Evolutionary conservation across 2,888 invertebrate genomes (phyloP).

Genomic region (Phengaris alcon): DNA sequence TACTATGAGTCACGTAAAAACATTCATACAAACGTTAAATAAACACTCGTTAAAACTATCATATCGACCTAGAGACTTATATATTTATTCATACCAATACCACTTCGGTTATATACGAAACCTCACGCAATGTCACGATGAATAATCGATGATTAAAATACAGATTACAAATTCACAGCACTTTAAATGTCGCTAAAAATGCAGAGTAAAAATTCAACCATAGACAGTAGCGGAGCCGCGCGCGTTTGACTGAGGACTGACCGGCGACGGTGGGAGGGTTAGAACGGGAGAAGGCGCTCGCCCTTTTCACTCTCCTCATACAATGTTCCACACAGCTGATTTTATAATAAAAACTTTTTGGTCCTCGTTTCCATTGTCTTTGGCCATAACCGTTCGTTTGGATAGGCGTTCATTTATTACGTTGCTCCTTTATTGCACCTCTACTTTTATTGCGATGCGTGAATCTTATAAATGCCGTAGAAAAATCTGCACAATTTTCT

Average conservation of each 20-base stretch:
- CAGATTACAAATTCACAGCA: conserved; percentile 29
- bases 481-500: background rate
- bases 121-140: conserved; percentile 27
- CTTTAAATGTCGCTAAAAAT: conserved; percentile 26
- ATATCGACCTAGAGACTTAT: conserved; percentile 26
- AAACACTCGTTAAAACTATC: conserved; percentile 19
- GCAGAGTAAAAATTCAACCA: conserved; percentile 12
- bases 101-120: conserved; percentile 25
- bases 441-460: conserved; percentile 13
- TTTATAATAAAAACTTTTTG: conserved; percentile 26
- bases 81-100: conserved; percentile 20
- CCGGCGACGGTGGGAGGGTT: conserved; percentile 29
- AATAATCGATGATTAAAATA: conserved; percentile 22
- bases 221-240: conserved; percentile 30
- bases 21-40: background rate
- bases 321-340: conserved; percentile 35
- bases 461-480: background rate
- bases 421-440: conserved; percentile 11
- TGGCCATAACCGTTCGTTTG: background rate
- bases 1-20: conserved; percentile 11
- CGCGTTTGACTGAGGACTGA: conserved; percentile 38
- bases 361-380: conserved; percentile 18
- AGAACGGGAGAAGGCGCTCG: conserved; percentile 32
- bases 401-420: conserved; percentile 1
- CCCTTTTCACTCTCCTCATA: conserved; percentile 32